phyloP scores from a whole-genome alignment of 2,797 vertebrate species.

The Thamnophis elegans region DNA sequence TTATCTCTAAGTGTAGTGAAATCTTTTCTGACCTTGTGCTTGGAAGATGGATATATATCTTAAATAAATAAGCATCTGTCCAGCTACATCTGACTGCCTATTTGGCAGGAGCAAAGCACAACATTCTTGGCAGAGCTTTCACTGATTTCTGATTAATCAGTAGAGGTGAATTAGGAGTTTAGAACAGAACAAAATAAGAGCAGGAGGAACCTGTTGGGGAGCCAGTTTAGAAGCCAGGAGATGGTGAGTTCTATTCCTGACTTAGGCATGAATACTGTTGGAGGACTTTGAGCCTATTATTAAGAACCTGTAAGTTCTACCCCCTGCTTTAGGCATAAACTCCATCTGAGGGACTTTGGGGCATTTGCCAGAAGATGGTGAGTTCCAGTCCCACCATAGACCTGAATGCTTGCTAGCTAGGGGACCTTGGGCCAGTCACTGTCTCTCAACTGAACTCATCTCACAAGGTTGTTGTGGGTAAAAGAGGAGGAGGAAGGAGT shows the following conservation, averaged over 20 bases:
- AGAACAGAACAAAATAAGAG: not conserved
- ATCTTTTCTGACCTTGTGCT: not conserved
- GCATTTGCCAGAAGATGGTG: not conserved
- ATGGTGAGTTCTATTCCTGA: no score
- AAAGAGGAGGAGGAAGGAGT: not conserved
- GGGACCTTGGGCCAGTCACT: not conserved
- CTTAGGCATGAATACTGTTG: not conserved
- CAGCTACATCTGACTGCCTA: not conserved
- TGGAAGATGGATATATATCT: not conserved
- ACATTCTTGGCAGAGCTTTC: not conserved
- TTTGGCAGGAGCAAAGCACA: not conserved
- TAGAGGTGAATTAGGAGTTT: not conserved
- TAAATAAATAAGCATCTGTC: not conserved
- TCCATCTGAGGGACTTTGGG: not conserved
- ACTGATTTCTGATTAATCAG: not conserved
- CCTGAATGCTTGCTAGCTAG: not conserved
- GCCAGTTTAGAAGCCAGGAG: not conserved
- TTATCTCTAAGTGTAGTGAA: not conserved
- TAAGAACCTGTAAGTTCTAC: not conserved
- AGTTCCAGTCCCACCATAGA: not conserved
- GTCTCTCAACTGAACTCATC: not conserved
- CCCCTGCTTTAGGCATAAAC: not conserved
- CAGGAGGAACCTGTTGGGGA: not conserved
- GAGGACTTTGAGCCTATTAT: not conserved
- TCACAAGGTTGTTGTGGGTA: not conserved